Evolutionary conservation across 2,888 invertebrate genomes (phyloP).

Genomic region (Hyalella azteca): DNA sequence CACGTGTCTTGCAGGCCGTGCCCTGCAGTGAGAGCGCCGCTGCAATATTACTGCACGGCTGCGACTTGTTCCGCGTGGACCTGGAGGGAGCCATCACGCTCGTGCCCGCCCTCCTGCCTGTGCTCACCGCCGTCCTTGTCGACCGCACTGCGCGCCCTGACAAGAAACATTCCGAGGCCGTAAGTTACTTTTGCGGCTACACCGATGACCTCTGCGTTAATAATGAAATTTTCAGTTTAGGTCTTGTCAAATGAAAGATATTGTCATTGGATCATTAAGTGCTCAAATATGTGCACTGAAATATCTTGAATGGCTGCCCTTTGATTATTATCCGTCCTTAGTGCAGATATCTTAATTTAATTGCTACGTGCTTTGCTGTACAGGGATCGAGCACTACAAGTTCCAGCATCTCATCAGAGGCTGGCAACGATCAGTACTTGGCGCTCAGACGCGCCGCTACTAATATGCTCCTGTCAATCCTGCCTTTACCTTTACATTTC

Average conservation of each 20-base stretch:
- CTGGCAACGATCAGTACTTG: not conserved
- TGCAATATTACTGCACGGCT: conserved; percentile 83
- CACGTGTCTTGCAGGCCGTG: conserved; percentile 13
- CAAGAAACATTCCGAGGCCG: not conserved
- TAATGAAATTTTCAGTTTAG: not conserved
- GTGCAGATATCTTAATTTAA: not conserved
- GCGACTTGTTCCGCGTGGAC: conserved; percentile 87
- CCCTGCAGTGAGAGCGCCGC: conserved; percentile 73
- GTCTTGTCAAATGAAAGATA: not conserved
- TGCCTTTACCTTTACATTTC: conserved; percentile 92
- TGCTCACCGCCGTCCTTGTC: conserved; percentile 87
- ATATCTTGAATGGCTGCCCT: not conserved
- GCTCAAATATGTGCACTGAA: not conserved
- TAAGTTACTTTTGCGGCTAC: no score
- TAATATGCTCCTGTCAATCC: conserved; percentile 85
- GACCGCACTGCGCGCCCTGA: conserved; percentile 68
- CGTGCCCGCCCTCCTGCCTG: conserved; percentile 86
- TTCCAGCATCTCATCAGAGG: not conserved
- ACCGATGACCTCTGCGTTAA: conserved; percentile 47
- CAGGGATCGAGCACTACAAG: conserved; percentile 6
- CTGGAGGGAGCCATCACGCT: conserved; percentile 90
- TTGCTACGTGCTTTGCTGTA: not conserved
- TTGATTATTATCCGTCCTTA: not conserved
- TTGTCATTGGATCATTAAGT: not conserved
- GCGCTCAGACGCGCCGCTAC: conserved; percentile 81